Base-by-base conservation (phyloP, 2,113 vertebrate genomes). In the Scomber japonicus region DNA sequence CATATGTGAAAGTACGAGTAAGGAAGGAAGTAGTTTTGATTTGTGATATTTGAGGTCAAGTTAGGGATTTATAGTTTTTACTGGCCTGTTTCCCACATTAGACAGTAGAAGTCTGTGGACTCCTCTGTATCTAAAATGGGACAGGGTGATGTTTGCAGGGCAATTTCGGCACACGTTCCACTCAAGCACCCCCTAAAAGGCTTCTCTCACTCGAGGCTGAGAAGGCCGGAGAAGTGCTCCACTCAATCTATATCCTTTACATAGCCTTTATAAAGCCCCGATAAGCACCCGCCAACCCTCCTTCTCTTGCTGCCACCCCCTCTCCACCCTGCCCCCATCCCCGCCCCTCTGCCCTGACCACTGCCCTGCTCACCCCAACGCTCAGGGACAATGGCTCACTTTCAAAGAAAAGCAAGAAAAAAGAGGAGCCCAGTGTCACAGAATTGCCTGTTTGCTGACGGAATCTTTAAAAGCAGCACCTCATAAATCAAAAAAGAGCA, bases 401-500 rank as follows among this genome's bases (percentile, higher is more conserved):
- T 94, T 94, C 87, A 93, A 93, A 93, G 92, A 83, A 78, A 87
- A 84, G 91, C 89, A 88, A 80, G 87, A 77, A 84, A 90, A 82
- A 89, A 91, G 89, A 84, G 75, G 90, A 88, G 85, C 78, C 66
- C 64, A 8, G 86, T 94, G 94, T 94, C 91, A 92, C 86, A 85
- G 90, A 86, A 84, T 88, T 89, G 91, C 86, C 93, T 93, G 92
- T 95, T 95, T 94, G 93, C 93, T 90, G 92, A 94, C 82, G 56
- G 93, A 88, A 93, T 86, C 90, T 91, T 90, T 92, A 84, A 90
- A 91, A 95, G 94, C 87, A 85, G 91, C 83, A 94, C 92, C 95
- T 94, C 94, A 95, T 95, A 95, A 96, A 96, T 96, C 95, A 95
- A 94, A 95, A 93, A 66, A 46, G 85, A 88, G 86, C 78, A 95